These are phyloP conservation scores for Penaeus japonicus DNA, from an alignment of 1,140 invertebrate species.

Conservation along the genomic window DNA sequence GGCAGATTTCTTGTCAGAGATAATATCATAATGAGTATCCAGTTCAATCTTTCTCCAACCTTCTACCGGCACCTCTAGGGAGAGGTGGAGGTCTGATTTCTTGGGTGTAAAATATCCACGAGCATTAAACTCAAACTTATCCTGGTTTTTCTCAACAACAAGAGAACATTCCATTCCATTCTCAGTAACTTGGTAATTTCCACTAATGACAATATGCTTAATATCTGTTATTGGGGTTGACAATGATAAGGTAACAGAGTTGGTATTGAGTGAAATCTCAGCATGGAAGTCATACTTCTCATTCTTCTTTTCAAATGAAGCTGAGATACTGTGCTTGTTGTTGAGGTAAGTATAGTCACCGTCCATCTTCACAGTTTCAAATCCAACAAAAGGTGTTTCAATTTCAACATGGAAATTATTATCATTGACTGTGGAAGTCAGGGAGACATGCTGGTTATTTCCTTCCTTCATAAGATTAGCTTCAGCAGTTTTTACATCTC, in stretches of 20 bases:
- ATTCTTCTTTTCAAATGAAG: conserved; percentile 1
- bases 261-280: not conserved
- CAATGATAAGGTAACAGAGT: not conserved
- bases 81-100: not conserved
- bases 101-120: not conserved
- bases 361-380: conserved; percentile 13
- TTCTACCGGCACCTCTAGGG: not conserved
- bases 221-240: conserved; percentile 11
- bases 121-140: conserved; percentile 1
- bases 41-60: conserved; percentile 16
- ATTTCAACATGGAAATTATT: conserved; percentile 1
- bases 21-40: not conserved
- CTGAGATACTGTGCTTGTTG: not conserved
- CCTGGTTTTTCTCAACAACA: not conserved
- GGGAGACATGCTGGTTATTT: conserved; percentile 1
- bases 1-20: conserved; percentile 11
- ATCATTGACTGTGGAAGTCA: conserved; percentile 7
- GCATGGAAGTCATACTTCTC: conserved; percentile 24
- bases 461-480: conserved; percentile 16
- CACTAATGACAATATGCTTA: not conserved
- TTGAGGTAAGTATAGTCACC: conserved; percentile 3
- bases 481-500: conserved; percentile 26
- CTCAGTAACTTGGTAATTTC: not conserved
- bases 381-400: conserved; percentile 33
- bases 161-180: not conserved